These are phyloP conservation scores for Harmothoe impar DNA, from an alignment of 2,888 invertebrate genomes.

Conservation along the genomic window DNA sequence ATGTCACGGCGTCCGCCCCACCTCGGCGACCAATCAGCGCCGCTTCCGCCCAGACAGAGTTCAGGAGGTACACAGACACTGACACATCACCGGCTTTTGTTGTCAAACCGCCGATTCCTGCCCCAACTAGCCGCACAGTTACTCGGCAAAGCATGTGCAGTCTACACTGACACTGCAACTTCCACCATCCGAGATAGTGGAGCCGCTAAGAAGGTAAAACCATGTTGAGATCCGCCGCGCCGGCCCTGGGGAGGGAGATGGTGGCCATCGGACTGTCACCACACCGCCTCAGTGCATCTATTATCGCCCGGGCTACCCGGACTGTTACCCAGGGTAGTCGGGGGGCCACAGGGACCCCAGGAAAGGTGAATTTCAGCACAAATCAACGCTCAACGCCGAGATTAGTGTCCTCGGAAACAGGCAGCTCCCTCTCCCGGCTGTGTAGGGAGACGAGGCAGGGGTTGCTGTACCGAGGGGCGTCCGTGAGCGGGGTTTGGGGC, in stretches of 20 bases:
- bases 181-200: neutral
- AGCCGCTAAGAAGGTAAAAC: neutral
- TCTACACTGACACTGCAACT: neutral
- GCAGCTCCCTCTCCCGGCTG: neutral
- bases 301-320: neutral
- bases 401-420: neutral
- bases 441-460: neutral
- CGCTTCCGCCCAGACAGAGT: too few relatives aligned
- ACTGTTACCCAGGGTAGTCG: neutral
- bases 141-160: neutral
- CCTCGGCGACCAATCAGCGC: too few relatives aligned
- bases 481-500: neutral
- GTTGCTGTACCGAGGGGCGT: neutral
- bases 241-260: conserved; percentile 9
- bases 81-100: conserved; percentile 23
- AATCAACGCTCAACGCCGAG: neutral
- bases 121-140: neutral
- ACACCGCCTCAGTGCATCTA: neutral
- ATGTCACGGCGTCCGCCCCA: too few relatives aligned
- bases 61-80: neutral
- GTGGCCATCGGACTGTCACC: neutral
- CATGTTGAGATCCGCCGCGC: conserved; percentile 7
- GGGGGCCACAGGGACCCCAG: neutral
- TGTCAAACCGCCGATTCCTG: neutral
- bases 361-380: neutral